Base-by-base conservation (phyloP, 1,140 invertebrate genomes). In the Caenorhabditis elegans region DNA sequence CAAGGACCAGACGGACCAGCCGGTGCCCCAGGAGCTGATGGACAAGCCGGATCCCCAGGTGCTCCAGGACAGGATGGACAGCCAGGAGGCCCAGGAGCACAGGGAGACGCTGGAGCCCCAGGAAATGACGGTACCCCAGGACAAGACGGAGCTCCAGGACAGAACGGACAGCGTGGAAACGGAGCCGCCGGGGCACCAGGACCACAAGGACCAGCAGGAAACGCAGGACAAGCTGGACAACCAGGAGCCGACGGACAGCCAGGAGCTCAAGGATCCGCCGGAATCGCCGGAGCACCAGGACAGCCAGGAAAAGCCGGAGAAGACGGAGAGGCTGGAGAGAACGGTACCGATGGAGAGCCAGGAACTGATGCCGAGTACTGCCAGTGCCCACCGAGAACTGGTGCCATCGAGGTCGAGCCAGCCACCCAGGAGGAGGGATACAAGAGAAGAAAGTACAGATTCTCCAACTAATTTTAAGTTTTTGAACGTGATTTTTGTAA, bases 131-230 rank as follows among this genome's bases (percentile, higher is more conserved):
- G 78, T 6, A 28, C 22, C 6, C 47, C 60, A 28, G 78, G 78
- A 43, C 22, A 26, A n/a, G 26, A 26, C 31, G 78, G 80, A 48
- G 26, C 48, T 2, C 10, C 15, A 13, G 80, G 77, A 49, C 19
- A 39, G 22, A 49, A 49, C 11, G 77, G 77, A 51, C 46, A 55
- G 11, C 34, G 49, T 22, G 77, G 77, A 31, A 55, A 53, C 28
- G 47, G 77, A 31, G 77, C 47, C 13, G 19, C 47, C n/a, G 80
- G 80, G 43, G 70, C 46, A 31, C 75, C 80, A 43, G 80, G 80
- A 55, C 47, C 75, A 31, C 80, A 60, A 60, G 78, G 75, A 48
- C 75, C 75, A 28, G 75, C 75, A 4, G 75, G 75, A 31, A 10
- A 8, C 17, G 22, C 75, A 28, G 78, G 78, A 51, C 26, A 31